Evolutionary conservation across 2,797 vertebrate species (phyloP), one percentile per base, ranked within the genome.

Genomic region (Anguilla megastoma): DNA sequence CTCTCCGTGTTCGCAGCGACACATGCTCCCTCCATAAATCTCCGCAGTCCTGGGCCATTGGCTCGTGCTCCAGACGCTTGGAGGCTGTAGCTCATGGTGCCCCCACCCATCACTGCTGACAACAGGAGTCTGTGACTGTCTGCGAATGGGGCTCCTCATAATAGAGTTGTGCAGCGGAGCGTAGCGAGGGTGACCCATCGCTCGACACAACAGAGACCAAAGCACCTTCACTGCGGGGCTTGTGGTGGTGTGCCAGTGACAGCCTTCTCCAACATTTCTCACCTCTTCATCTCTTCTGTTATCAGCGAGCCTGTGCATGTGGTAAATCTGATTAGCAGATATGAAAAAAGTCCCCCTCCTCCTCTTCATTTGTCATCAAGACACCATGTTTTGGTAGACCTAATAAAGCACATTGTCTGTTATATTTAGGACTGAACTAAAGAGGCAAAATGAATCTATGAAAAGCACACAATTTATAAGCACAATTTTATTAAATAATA

Each of bases 131-230:
- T 54, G 50, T 80, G 86, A 56, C 71, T 87, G 86, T 80, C 71
- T 36, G 48, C 14, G 71, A 14, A 30, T 33, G 50, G 54, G 71
- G 12, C 50, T 33, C 27, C 45, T 80, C 48, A 33, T 87, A 87
- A 87, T 87, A 58, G 86, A 87, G 86, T 79, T 80, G 86, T 58
- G 50, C 86, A 36, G 9, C 21, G 71, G 27, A 36, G 71, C 86
- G 41, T 80, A 30, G 71, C 71, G 36, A 58, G 86, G 18, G 54
- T 86, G 85, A 74, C 63, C 66, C 86, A 79, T 27, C 48, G 41
- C 33, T 52, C 60, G 48, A 79, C 69, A 58, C 50, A 76, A 58
- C 27, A 33, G 52, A 27, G 27, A 27, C 48, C 69, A 2, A 45
- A 36, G 50, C 27, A 45, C 79, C 79, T 21, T 50, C 33, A 27